These are phyloP conservation scores for Cordilura impudica DNA, from an alignment of 2,888 invertebrate genomes.

Conservation along the genomic window DNA sequence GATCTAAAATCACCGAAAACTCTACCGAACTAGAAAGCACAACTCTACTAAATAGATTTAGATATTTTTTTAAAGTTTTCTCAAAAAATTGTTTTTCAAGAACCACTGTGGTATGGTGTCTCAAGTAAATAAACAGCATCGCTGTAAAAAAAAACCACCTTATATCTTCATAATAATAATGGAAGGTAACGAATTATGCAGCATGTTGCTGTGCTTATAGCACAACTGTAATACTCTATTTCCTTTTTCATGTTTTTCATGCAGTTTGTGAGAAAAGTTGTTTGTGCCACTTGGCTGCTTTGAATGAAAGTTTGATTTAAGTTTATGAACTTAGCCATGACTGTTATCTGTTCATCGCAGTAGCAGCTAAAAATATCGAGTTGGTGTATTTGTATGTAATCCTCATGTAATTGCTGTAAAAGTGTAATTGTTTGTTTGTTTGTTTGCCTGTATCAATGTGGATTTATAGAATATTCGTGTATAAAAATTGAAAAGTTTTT, in stretches of 20 bases:
- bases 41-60: too few species aligned
- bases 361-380: too few species aligned
- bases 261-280: background rate
- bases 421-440: too few species aligned
- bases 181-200: background rate
- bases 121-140: background rate
- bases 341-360: conserved; percentile 13
- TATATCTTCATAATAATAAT: background rate
- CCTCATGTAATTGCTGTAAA: too few species aligned
- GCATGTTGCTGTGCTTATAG: background rate
- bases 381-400: too few species aligned
- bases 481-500: too few species aligned
- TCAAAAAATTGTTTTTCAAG: too few species aligned
- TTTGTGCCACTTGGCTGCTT: conserved; percentile 40
- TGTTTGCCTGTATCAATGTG: too few species aligned
- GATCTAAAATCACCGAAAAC: too few species aligned
- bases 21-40: too few species aligned
- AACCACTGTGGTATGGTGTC: background rate
- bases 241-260: background rate
- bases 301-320: conserved; percentile 39
- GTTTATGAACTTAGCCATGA: conserved; percentile 42
- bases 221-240: background rate
- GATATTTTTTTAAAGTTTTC: too few species aligned
- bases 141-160: background rate
- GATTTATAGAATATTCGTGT: too few species aligned